Conservation (phyloP, 2,797 vertebrate genomes). For the Oreochromis grahami region DNA sequence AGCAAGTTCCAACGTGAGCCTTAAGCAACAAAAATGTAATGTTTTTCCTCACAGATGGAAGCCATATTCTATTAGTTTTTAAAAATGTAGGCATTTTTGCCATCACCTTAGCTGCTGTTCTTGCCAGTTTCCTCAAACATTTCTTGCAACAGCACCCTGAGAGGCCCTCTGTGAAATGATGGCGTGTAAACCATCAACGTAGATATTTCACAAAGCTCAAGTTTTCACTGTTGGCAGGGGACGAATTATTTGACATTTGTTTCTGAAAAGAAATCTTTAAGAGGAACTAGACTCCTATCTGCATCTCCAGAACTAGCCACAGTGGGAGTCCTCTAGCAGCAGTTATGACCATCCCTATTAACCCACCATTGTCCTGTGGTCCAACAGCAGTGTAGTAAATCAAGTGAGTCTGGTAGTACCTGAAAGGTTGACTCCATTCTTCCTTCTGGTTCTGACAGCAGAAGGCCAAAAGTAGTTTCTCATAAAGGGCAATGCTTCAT, state of each 20-base stretch:
- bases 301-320: background rate
- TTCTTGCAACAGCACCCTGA: background rate
- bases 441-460: conserved; percentile 14
- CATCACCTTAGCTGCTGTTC: background rate
- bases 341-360: background rate
- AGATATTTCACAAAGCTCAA: background rate
- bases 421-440: conserved; percentile 21
- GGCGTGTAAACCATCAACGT: too few species aligned
- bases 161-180: background rate
- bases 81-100: background rate
- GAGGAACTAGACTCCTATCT: background rate
- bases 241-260: background rate
- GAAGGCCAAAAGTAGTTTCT: conserved; percentile 1
- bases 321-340: background rate
- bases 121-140: background rate
- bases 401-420: background rate
- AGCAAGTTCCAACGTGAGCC: background rate
- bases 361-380: background rate
- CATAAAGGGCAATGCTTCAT: conserved; percentile 33
- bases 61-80: background rate
- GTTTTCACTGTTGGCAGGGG: background rate
- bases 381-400: background rate
- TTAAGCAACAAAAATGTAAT: background rate
- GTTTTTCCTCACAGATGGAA: background rate
- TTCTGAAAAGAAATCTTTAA: background rate